Conservation (phyloP, 1,140 invertebrate genomes). For the Aporrectodea caliginosa region DNA sequence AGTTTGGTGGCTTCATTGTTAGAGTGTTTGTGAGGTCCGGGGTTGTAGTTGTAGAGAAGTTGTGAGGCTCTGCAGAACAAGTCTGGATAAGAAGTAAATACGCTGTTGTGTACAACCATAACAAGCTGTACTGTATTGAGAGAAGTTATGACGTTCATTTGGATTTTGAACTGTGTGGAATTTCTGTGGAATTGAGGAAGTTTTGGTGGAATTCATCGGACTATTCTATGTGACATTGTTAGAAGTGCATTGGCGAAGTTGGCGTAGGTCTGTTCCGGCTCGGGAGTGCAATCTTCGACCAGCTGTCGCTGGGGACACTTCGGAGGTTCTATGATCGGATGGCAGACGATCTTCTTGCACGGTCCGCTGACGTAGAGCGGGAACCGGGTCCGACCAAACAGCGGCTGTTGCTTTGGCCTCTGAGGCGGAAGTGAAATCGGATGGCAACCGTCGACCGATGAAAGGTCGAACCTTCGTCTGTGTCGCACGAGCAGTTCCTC, state of each 20-base stretch:
- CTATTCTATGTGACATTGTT: background rate
- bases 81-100: no score
- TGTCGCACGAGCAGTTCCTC: background rate
- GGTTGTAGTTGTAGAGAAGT: no score
- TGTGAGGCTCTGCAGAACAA: no score
- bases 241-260: background rate
- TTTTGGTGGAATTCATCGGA: background rate
- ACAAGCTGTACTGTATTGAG: no score
- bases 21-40: no score
- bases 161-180: no score
- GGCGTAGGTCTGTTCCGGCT: background rate
- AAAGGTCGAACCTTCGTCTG: background rate
- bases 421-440: background rate
- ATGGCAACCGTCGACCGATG: background rate
- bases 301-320: background rate
- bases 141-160: no score
- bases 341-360: background rate
- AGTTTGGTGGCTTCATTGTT: no score
- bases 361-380: background rate
- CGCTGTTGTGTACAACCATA: no score
- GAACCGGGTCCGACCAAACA: background rate
- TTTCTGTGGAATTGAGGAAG: no score
- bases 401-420: background rate
- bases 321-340: background rate
- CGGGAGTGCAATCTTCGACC: background rate